Evolutionary conservation across 2,888 invertebrate species (phyloP).

Genomic region (Lampropteryx suffumata): DNA sequence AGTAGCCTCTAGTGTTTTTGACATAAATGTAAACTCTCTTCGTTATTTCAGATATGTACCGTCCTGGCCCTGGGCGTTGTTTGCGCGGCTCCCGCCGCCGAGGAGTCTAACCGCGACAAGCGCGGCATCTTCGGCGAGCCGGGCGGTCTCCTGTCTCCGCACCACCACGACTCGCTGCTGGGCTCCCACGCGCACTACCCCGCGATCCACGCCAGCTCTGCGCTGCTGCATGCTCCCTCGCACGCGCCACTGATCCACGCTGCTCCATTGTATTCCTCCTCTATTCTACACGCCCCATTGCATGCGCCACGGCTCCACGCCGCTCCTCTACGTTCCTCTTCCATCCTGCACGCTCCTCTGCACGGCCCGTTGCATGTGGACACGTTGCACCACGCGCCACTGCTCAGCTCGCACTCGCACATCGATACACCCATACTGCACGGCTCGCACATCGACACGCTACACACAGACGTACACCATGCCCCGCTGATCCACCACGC

Average conservation of each 20-base stretch:
- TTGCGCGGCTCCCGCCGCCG: conserved; percentile 36
- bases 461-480: conserved; percentile 12
- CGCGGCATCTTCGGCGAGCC: conserved; percentile 58
- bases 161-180: conserved; percentile 30
- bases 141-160: conserved; percentile 42
- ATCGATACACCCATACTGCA: conserved; percentile 16
- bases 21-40: not conserved
- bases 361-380: conserved; percentile 25
- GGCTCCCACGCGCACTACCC: conserved; percentile 25
- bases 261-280: no score
- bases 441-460: conserved; percentile 29
- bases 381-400: conserved; percentile 15
- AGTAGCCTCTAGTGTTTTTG: no score
- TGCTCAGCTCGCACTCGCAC: conserved; percentile 1
- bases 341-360: conserved; percentile 6
- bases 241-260: conserved; percentile 13
- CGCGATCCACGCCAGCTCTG: not conserved
- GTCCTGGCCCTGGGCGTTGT: conserved; percentile 48
- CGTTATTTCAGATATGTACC: conserved; percentile 43
- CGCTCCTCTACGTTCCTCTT: conserved; percentile 6
- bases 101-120: conserved; percentile 46
- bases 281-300: no score
- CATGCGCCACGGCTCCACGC: no score
- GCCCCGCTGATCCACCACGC: conserved; percentile 18
- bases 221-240: conserved; percentile 10